phyloP scores from a whole-genome alignment of 2,888 invertebrate species.

The Tanypteryx hageni region DNA sequence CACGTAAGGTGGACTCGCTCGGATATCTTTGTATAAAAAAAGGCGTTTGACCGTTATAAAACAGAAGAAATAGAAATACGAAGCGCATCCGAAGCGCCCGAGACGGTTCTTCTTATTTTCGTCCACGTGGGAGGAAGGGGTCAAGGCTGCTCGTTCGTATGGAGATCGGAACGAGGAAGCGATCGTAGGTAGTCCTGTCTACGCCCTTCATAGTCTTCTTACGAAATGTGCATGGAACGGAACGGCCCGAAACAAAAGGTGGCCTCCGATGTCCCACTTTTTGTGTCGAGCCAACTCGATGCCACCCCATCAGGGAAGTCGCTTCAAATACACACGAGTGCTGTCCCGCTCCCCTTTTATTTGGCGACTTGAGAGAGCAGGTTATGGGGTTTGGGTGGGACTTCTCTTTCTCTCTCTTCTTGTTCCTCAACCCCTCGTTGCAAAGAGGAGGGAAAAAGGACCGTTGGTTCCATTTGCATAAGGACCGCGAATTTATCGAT shows the following conservation, averaged over 20 bases:
- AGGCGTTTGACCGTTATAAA: conserved; percentile 25
- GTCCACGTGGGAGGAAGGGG: conserved; percentile 54
- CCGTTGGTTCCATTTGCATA: conserved; percentile 3
- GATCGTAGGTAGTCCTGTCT: neutral
- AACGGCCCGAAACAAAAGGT: neutral
- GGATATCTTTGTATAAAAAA: neutral
- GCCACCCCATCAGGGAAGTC: neutral
- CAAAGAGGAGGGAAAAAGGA: neutral
- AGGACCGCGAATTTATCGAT: neutral
- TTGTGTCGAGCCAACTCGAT: neutral
- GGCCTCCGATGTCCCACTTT: neutral
- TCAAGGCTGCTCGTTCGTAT: conserved; percentile 38
- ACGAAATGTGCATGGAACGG: conserved; percentile 31
- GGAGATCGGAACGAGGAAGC: conserved; percentile 45
- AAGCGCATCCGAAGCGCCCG: conserved; percentile 23
- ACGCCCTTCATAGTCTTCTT: neutral
- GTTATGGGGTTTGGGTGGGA: neutral
- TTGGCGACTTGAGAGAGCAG: neutral
- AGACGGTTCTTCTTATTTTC: neutral
- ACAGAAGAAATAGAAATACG: neutral
- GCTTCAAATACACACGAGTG: neutral
- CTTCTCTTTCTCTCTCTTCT: too few relatives aligned
- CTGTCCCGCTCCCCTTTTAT: neutral
- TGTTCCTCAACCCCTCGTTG: too few relatives aligned
- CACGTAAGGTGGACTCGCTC: neutral